These are phyloP conservation scores for Anthophora plumipes DNA, from an alignment of 2,888 invertebrate species.

Conservation along the genomic window DNA sequence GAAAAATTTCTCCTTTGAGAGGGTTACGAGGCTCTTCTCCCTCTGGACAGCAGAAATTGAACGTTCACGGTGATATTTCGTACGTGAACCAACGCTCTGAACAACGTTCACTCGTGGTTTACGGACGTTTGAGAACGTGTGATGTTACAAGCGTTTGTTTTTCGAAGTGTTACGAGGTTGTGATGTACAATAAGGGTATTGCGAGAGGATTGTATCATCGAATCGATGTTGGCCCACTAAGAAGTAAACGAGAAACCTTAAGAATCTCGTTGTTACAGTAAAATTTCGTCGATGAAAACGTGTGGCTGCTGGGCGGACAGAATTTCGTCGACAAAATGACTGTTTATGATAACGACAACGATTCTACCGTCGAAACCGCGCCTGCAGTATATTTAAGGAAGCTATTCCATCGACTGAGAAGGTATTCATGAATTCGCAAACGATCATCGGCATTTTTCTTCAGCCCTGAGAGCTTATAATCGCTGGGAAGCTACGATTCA, in stretches of 20 bases:
- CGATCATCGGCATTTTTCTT: not conserved
- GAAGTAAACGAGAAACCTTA: not conserved
- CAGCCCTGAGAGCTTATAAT: not conserved
- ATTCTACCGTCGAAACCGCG: constrained; percentile 24
- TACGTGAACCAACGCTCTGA: not conserved
- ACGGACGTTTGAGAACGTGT: not conserved
- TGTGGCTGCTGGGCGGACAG: not conserved
- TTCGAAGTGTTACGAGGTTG: not conserved
- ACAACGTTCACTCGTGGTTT: not conserved
- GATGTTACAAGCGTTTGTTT: not conserved
- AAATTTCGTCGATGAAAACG: constrained; percentile 40
- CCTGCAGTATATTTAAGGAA: constrained; percentile 28
- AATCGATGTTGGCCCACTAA: not conserved
- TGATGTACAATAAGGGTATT: not conserved
- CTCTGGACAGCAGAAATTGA: constrained; percentile 26
- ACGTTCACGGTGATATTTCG: constrained; percentile 15
- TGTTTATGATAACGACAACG: constrained; percentile 49
- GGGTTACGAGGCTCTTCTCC: constrained; percentile 4
- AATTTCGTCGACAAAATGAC: constrained; percentile 26
- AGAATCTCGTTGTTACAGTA: not conserved
- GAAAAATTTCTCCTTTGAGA: constrained; percentile 16
- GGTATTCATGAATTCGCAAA: constrained; percentile 42
- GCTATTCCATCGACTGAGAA: constrained; percentile 9
- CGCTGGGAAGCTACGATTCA: too few relatives aligned
- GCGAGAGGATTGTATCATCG: not conserved